These are phyloP conservation scores for Tinea pellionella DNA, from an alignment of 2,888 invertebrate genomes.

Conservation along the genomic window DNA sequence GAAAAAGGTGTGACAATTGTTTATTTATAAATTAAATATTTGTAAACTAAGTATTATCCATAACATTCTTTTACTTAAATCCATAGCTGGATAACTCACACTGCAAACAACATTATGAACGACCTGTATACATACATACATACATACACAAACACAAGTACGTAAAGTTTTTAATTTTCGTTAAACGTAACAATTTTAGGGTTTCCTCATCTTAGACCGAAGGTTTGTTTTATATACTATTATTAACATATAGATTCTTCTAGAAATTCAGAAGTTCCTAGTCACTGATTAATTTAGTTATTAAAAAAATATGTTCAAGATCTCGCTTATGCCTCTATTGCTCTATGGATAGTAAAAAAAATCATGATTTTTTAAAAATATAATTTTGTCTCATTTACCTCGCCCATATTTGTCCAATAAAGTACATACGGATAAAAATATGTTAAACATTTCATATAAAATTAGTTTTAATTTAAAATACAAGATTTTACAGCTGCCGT, in stretches of 20 bases:
- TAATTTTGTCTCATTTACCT: neutral
- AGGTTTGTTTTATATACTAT: neutral
- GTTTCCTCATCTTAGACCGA: neutral
- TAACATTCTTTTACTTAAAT: slow-evolving; percentile 3
- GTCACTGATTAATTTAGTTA: too few relatives aligned
- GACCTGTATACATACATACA: slow-evolving; percentile 17
- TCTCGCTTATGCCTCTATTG: too few relatives aligned
- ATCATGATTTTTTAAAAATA: too few relatives aligned
- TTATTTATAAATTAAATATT: too few relatives aligned
- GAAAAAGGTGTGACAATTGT: too few relatives aligned
- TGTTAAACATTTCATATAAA: too few relatives aligned
- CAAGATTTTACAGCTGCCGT: too few relatives aligned
- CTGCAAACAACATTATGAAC: slow-evolving; percentile 18
- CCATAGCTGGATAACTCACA: slow-evolving; percentile 18
- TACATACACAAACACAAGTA: slow-evolving; percentile 22
- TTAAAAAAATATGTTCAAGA: too few relatives aligned
- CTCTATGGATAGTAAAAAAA: too few relatives aligned
- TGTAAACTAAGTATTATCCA: neutral
- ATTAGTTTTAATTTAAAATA: too few relatives aligned
- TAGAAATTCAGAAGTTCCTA: too few relatives aligned
- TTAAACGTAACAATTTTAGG: slow-evolving; percentile 8
- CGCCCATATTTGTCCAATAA: neutral
- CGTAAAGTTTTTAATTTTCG: slow-evolving; percentile 45
- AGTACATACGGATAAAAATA: too few relatives aligned
- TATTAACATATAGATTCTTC: neutral